These are phyloP conservation scores for Mionectes macconnelli DNA, from an alignment of 2,113 vertebrate species.

Conservation along the genomic window DNA sequence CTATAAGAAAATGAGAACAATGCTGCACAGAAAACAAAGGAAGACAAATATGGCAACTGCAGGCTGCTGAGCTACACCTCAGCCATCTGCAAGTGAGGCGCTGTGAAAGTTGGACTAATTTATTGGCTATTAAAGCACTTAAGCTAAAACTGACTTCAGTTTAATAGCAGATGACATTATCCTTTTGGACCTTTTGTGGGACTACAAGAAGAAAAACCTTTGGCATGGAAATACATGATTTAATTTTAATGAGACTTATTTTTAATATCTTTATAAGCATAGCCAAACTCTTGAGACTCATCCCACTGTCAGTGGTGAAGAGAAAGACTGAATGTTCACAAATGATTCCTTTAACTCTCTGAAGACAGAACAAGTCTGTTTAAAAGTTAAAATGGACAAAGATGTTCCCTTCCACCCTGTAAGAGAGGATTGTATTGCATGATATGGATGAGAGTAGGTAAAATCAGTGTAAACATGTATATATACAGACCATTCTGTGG, in stretches of 20 bases:
- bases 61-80: neutral
- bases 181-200: neutral
- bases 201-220: neutral
- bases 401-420: neutral
- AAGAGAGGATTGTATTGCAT: neutral
- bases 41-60: neutral
- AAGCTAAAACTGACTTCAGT: neutral
- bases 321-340: neutral
- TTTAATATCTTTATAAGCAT: neutral
- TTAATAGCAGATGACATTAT: neutral
- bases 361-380: neutral
- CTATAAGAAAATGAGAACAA: neutral
- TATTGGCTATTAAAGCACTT: neutral
- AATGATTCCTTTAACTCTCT: neutral
- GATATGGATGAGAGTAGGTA: fast-evolving
- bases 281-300: neutral
- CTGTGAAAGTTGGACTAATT: neutral
- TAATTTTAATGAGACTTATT: neutral
- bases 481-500: neutral
- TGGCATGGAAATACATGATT: neutral
- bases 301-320: neutral
- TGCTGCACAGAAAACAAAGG: neutral
- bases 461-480: neutral
- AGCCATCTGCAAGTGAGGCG: neutral
- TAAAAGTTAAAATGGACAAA: neutral